Evolutionary conservation across 2,888 invertebrate genomes (phyloP).

Genomic region (Polydrusus tereticollis): DNA sequence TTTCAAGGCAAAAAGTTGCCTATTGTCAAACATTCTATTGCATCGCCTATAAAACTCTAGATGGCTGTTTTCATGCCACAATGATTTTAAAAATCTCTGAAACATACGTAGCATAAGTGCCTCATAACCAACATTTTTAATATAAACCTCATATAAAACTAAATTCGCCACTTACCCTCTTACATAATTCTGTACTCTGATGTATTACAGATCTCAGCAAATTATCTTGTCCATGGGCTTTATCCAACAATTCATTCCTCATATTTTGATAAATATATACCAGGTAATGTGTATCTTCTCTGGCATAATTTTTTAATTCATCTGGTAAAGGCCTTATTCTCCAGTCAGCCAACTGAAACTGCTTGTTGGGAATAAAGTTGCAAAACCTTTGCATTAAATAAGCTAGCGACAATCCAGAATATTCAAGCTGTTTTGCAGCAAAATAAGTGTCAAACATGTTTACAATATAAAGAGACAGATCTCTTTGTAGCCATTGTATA

Average conservation of each 20-base stretch:
- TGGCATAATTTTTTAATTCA: conserved; percentile 86
- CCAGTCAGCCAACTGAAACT: conserved; percentile 96
- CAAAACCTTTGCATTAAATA: conserved; percentile 86
- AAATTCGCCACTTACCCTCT: conserved; percentile 69
- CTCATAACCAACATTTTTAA: too few relatives aligned
- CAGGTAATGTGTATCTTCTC: conserved; percentile 95
- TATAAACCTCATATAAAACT: too few relatives aligned
- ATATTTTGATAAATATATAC: conserved; percentile 89
- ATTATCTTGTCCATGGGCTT: conserved; percentile 73
- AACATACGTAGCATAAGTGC: too few relatives aligned
- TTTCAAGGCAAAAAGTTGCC: conserved; percentile 86
- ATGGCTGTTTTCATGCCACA: conserved; percentile 78
- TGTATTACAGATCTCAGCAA: conserved; percentile 79
- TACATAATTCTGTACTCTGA: conserved; percentile 81
- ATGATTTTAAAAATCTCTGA: conserved; percentile 84
- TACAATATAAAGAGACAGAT: conserved; percentile 94
- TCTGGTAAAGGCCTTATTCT: conserved; percentile 89
- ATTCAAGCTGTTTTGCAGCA: conserved; percentile 82
- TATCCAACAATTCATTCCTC: conserved; percentile 79
- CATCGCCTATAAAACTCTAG: conserved; percentile 83
- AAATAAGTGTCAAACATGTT: conserved; percentile 97
- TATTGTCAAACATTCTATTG: conserved; percentile 84
- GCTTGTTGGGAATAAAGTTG: conserved; percentile 85
- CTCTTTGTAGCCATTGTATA: conserved; percentile 94
- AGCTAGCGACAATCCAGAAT: conserved; percentile 80